Conservation (phyloP, 2,888 invertebrate species). For the Ferdinandea cuprea region DNA sequence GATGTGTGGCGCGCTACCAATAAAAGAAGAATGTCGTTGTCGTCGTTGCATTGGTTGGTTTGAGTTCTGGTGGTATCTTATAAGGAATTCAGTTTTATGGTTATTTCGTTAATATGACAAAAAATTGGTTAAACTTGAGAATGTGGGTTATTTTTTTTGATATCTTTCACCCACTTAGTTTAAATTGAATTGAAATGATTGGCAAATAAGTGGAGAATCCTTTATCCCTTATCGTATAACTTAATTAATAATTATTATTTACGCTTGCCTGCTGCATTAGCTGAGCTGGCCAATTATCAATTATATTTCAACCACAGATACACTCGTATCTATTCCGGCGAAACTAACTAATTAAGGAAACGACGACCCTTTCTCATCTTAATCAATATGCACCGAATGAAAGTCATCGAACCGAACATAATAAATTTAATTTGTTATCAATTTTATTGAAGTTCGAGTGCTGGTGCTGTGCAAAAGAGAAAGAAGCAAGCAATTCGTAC, state of each 20-base stretch:
- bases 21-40: background rate
- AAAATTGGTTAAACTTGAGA: background rate
- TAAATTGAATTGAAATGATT: background rate
- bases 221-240: no score
- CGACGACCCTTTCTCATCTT: background rate
- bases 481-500: conserved; percentile 5
- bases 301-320: conserved; percentile 1
- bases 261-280: background rate
- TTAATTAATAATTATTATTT: no score
- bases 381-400: conserved; percentile 48
- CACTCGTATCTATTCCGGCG: background rate
- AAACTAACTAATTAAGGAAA: conserved; percentile 19
- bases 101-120: conserved; percentile 19
- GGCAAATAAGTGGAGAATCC: no score
- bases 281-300: no score
- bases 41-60: background rate
- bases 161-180: no score
- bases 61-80: conserved; percentile 17
- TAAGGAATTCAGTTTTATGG: conserved; percentile 27
- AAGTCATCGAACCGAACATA: conserved; percentile 41
- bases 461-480: no score
- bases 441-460: conserved; percentile 43
- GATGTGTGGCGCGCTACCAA: background rate
- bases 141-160: no score
- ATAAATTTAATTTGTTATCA: conserved; percentile 64